Evolutionary conservation across 2,888 invertebrate genomes (phyloP).

Genomic region (Luperina testacea): DNA sequence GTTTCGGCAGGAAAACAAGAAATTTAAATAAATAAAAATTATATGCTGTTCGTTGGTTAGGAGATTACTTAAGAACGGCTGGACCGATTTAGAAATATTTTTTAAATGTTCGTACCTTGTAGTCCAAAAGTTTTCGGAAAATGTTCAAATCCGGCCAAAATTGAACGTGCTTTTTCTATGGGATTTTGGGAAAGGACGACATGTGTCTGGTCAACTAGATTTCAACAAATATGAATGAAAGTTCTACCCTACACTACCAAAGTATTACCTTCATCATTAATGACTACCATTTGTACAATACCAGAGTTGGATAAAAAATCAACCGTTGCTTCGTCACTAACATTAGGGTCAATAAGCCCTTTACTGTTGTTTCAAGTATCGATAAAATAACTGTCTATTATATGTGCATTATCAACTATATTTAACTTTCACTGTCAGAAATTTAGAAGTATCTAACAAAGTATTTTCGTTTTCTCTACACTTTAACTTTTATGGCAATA

Average conservation of each 20-base stretch:
- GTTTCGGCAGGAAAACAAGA: not conserved
- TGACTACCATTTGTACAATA: not conserved
- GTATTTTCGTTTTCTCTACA: slow-evolving; percentile 16
- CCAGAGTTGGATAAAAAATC: not conserved
- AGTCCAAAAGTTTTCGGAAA: not conserved
- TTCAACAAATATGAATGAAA: not conserved
- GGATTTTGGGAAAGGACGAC: not conserved
- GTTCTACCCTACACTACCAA: not conserved
- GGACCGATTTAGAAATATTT: not conserved
- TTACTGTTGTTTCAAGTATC: slow-evolving; percentile 15
- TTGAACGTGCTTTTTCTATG: not conserved
- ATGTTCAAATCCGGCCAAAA: not conserved
- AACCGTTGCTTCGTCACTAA: not conserved
- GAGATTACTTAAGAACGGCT: not conserved
- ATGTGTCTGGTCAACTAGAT: not conserved
- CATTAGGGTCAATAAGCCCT: not conserved
- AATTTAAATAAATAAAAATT: not conserved
- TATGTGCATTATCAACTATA: slow-evolving; percentile 11
- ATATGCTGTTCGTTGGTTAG: not conserved
- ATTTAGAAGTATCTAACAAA: not conserved
- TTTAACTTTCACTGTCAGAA: slow-evolving; percentile 25
- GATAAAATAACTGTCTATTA: slow-evolving; percentile 12
- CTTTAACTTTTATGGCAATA: not conserved
- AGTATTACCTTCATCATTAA: not conserved
- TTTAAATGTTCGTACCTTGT: not conserved